These are phyloP conservation scores for Piscicola geometra DNA, from an alignment of 2,888 invertebrate genomes.

Conservation along the genomic window DNA sequence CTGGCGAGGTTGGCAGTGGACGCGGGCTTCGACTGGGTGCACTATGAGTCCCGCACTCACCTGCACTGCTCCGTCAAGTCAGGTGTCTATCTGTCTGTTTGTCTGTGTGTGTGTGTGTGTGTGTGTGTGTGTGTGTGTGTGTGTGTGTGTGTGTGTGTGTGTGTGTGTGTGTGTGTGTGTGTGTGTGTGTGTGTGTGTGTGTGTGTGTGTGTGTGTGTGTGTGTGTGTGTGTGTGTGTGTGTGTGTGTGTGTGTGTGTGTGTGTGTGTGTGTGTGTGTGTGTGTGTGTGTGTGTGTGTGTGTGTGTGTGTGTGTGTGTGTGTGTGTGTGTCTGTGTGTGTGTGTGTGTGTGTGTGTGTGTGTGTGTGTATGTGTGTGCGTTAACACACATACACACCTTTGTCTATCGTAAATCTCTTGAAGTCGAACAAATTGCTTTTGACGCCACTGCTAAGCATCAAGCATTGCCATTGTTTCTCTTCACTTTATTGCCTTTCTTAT, in stretches of 20 bases:
- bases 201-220: slow-evolving; percentile 17
- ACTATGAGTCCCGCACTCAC: slow-evolving; percentile 86
- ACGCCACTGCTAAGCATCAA: no score
- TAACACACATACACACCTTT: no score
- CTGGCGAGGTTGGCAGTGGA: slow-evolving; percentile 88
- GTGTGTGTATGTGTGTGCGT: slow-evolving; percentile 13
- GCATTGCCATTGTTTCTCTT: no score
- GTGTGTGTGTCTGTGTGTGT: slow-evolving; percentile 15
- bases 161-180: slow-evolving; percentile 17
- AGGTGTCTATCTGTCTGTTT: no score
- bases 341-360: slow-evolving; percentile 15
- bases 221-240: slow-evolving; percentile 18
- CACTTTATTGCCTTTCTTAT: no score
- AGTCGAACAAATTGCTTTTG: no score
- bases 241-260: slow-evolving; percentile 15
- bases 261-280: slow-evolving; percentile 13
- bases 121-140: slow-evolving; percentile 21
- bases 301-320: slow-evolving; percentile 17
- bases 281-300: slow-evolving; percentile 17
- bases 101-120: slow-evolving; percentile 16
- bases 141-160: slow-evolving; percentile 17
- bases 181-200: slow-evolving; percentile 21
- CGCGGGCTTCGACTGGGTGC: slow-evolving; percentile 97
- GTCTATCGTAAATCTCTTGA: no score
- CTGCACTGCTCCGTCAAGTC: slow-evolving; percentile 96